A percentile compares a stretch with the other conserved stretches of the same genome.
These are phyloP conservation scores for Chaetops frenatus DNA, from an alignment of 2,113 vertebrate species.

Conservation along the genomic window DNA sequence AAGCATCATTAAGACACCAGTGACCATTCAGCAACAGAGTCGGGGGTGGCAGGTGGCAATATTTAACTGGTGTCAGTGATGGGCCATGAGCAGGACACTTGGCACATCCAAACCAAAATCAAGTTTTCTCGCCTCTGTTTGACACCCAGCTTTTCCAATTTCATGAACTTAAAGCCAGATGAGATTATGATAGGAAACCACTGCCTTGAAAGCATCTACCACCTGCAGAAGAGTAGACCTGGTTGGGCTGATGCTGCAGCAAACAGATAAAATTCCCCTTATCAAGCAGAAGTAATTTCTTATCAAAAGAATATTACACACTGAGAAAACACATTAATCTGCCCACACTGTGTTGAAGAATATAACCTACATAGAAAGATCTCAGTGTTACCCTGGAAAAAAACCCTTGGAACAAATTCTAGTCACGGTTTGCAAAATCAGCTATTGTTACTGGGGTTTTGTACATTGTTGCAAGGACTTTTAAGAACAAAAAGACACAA, in stretches of 20 bases:
- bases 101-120: background rate
- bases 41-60: fast-evolving
- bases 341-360: background rate
- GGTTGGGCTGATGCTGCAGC: background rate
- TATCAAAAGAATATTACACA: background rate
- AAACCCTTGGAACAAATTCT: background rate
- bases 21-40: background rate
- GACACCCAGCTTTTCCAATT: background rate
- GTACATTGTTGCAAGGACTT: background rate
- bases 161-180: background rate
- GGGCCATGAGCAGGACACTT: background rate
- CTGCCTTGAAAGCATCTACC: background rate
- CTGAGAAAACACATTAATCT: background rate
- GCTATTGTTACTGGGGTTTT: background rate
- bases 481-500: background rate
- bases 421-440: background rate
- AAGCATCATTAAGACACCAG: background rate
- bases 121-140: background rate
- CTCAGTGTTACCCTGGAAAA: background rate
- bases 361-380: background rate
- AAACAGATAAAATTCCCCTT: background rate
- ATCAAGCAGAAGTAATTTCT: background rate
- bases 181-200: background rate
- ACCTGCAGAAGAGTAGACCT: background rate
- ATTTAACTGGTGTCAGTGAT: background rate